Evolutionary conservation across 1,140 invertebrate species (phyloP).

Genomic region (Drosophila ironensis): DNA sequence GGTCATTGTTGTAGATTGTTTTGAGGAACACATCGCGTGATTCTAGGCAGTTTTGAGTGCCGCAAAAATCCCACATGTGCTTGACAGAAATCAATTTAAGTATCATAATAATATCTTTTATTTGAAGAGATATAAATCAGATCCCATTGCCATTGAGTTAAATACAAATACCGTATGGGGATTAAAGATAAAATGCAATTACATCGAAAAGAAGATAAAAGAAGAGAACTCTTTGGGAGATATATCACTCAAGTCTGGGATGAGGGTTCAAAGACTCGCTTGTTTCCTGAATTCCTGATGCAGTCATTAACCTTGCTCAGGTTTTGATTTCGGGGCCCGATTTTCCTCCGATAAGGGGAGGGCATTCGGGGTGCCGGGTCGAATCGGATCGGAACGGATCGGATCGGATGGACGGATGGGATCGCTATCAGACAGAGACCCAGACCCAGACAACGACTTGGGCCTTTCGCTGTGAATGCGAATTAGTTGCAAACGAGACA

Average conservation of each 20-base stretch:
- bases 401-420: neutral
- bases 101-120: too few species aligned
- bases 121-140: too few species aligned
- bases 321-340: neutral
- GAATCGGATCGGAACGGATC: neutral
- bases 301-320: neutral
- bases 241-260: too few species aligned
- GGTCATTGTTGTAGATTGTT: neutral
- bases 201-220: too few species aligned
- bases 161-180: too few species aligned
- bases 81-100: too few species aligned
- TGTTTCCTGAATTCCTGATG: neutral
- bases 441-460: neutral
- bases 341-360: neutral
- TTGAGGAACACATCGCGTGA: neutral
- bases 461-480: neutral
- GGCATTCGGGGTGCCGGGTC: conserved; percentile 11
- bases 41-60: neutral
- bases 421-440: neutral
- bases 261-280: too few species aligned
- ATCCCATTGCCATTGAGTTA: too few species aligned
- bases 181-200: too few species aligned
- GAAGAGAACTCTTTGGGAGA: too few species aligned
- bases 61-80: too few species aligned
- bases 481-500: conserved; percentile 30